phyloP scores from a whole-genome alignment of 1,140 invertebrate genomes.

The Sitophilus oryzae region DNA sequence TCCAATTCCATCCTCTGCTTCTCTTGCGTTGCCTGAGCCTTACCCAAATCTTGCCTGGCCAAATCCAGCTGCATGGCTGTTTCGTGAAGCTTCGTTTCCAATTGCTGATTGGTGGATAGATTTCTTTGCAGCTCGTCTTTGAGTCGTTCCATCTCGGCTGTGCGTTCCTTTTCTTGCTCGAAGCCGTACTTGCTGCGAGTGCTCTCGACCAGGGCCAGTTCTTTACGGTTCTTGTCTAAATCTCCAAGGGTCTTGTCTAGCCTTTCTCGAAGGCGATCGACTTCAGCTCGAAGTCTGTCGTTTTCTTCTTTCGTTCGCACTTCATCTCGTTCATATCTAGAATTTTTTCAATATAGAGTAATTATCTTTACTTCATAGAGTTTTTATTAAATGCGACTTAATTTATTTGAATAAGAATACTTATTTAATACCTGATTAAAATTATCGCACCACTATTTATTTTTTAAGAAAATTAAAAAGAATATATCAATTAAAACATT shows the following conservation, averaged over 20 bases:
- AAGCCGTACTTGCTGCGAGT: slow-evolving; percentile 81
- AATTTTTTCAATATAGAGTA: no score
- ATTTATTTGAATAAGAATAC: no score
- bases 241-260: slow-evolving; percentile 75
- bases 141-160: slow-evolving; percentile 53
- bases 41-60: slow-evolving; percentile 68
- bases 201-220: slow-evolving; percentile 68
- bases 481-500: no score
- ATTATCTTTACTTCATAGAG: no score
- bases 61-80: slow-evolving; percentile 72
- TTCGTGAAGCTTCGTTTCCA: slow-evolving; percentile 75
- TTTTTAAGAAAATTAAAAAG: no score
- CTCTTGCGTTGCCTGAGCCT: slow-evolving; percentile 63
- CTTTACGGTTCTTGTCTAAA: slow-evolving; percentile 66
- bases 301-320: slow-evolving; percentile 66
- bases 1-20: slow-evolving; percentile 73
- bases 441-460: no score
- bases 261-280: slow-evolving; percentile 75
- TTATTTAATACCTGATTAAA: no score
- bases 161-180: slow-evolving; percentile 78
- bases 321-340: slow-evolving; percentile 69
- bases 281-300: slow-evolving; percentile 72
- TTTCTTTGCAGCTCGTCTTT: slow-evolving; percentile 69
- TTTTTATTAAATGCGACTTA: no score
- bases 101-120: slow-evolving; percentile 55